Base-by-base conservation (phyloP, 2,797 vertebrate species). In the Cephalopachus bancanus region DNA sequence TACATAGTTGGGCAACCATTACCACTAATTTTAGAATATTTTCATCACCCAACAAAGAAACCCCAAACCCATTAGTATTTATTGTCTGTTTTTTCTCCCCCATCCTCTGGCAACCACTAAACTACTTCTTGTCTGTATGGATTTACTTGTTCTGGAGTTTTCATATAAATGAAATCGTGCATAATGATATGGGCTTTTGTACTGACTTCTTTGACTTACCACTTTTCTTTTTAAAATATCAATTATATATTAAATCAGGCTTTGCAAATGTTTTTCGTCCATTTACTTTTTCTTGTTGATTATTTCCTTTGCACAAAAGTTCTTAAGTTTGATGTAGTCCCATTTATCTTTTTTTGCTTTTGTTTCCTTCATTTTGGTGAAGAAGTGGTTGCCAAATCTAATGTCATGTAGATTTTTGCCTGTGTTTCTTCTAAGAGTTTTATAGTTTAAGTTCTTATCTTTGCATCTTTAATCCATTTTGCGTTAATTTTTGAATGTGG, bases 141-240 rank as follows among this genome's bases (percentile, higher is more conserved):
- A 57, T 84, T 95, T 85, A 17, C 17, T 85, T 92, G 64, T 89
- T 93, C 20, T 92, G 30, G 60, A 84, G 71, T 93, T 85, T 92
- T 93, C 24, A 30, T 79, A n/a, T 59, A 65, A 83, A 37, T 65
- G 64, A 93, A 80, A 87, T 78, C 26, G 12, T 64, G 55, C 19
- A 8, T 86, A 71, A 37, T 72, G 67, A n/a, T 67, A n/a, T 89
- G 37, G 30, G 67, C 33, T 89, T 90, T 89, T 89, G 64, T 74
- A 59, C 64, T 55, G 44, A 10, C 53, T 89, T 67, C 49, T 88
- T 74, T 84, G 2, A 49, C 5, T 86, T 78, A 93, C 9, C 67
- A 55, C 11, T 65, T 69, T 78, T 78, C 53, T 92, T 83, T 85
- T 93, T 57, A 89, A 86, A 78, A 22, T 84, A 64, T 20, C 53